These are phyloP conservation scores for Brachirus orientalis DNA, from an alignment of 2,113 vertebrate genomes.

Conservation along the genomic window DNA sequence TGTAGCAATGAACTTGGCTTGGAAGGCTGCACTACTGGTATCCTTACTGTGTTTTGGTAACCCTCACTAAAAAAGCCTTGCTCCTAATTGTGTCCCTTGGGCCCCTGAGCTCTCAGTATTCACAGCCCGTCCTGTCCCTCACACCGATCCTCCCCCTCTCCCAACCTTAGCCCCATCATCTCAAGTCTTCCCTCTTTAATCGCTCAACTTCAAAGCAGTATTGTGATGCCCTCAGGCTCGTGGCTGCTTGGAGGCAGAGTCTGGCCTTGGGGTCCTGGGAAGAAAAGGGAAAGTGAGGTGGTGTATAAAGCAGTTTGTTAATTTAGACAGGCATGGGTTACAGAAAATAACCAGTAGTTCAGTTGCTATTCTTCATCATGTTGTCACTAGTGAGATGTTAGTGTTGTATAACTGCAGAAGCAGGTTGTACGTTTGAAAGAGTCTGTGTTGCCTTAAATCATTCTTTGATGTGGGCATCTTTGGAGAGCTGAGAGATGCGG, in stretches of 20 bases:
- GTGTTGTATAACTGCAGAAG: slow-evolving; percentile 42
- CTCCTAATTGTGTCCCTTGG: slow-evolving; percentile 78
- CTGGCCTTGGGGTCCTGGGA: slow-evolving; percentile 62
- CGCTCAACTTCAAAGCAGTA: slow-evolving; percentile 73
- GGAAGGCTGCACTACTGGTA: slow-evolving; percentile 58
- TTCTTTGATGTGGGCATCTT: slow-evolving; percentile 45
- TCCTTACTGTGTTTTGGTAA: slow-evolving; percentile 76
- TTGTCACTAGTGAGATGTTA: slow-evolving; percentile 17
- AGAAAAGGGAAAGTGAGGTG: slow-evolving; percentile 57
- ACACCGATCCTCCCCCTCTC: slow-evolving; percentile 60
- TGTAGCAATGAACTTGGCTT: slow-evolving; percentile 68
- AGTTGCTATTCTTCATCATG: slow-evolving; percentile 33
- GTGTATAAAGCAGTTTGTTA: slow-evolving; percentile 26
- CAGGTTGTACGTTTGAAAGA: slow-evolving; percentile 29
- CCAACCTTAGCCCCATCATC: slow-evolving; percentile 65
- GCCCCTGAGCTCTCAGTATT: slow-evolving; percentile 63
- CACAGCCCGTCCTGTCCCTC: slow-evolving; percentile 74
- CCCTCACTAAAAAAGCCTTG: slow-evolving; percentile 69
- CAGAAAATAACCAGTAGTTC: slow-evolving; percentile 57
- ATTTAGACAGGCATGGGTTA: slow-evolving; percentile 37
- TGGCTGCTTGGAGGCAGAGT: slow-evolving; percentile 50
- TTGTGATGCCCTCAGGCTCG: slow-evolving; percentile 56
- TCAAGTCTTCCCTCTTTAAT: slow-evolving; percentile 74
- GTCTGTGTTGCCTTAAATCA: background rate
- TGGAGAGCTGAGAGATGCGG: slow-evolving; percentile 19